Conservation (phyloP, 2,113 vertebrate genomes). For the Crotalus viridis region DNA sequence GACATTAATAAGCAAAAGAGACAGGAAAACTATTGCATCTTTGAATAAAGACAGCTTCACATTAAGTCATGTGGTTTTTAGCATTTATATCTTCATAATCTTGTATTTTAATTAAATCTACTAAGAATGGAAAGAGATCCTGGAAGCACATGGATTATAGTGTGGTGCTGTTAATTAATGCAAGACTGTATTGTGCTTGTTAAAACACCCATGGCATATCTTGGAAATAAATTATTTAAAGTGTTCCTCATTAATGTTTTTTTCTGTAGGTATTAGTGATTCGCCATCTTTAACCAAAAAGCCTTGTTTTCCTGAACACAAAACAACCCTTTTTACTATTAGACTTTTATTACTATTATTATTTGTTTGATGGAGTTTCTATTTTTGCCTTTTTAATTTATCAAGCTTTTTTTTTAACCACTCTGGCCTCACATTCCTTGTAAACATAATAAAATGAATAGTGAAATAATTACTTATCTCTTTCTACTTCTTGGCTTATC, state of each 20-base stretch:
- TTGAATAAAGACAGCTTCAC: not conserved
- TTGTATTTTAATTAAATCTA: constrained; percentile 21
- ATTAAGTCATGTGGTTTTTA: not conserved
- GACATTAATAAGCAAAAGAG: not conserved
- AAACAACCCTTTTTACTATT: not conserved
- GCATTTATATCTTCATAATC: constrained; percentile 13
- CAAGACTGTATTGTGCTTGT: not conserved
- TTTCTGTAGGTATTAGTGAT: not conserved
- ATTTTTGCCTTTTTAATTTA: not conserved
- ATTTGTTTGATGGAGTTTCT: not conserved
- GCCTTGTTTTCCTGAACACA: not conserved
- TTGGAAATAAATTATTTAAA: constrained; percentile 1
- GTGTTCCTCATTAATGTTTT: not conserved
- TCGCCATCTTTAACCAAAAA: not conserved
- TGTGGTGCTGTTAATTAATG: constrained; percentile 6
- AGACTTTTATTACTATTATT: not conserved
- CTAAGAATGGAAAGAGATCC: not conserved
- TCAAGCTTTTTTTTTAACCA: not conserved
- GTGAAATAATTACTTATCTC: not conserved
- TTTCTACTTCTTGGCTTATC: not conserved
- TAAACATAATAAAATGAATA: not conserved
- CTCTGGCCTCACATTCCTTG: not conserved
- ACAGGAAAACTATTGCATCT: not conserved
- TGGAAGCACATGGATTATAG: not conserved
- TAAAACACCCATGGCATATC: not conserved